Evolutionary conservation across 2,113 vertebrate genomes (phyloP), one percentile per base, ranked within the genome.

Genomic region (Macaca mulatta): DNA sequence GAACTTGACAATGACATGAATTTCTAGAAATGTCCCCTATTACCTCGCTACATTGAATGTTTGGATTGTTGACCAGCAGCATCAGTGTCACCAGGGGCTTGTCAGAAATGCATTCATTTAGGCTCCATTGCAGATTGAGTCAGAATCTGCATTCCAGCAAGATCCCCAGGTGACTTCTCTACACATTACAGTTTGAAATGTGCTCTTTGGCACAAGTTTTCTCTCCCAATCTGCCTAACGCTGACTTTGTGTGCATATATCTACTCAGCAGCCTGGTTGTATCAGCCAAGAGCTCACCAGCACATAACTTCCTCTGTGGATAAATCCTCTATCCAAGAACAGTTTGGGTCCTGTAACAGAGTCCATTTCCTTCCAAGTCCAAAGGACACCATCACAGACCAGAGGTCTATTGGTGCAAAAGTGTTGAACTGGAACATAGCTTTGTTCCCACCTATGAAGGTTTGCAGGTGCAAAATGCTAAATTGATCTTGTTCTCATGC

Each of bases 11-110:
- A 40, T 35, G 45, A 38, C 40, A 14, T 35, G 50, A 12, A 74
- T 48, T 92, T 97, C 82, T 78, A 69, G 61, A 86, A 89, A 67
- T 5, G 30, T 69, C 57, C 50, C 78, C 48, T 25, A 12, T 27
- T 2, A 43, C n/a, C 59, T 91, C 8, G 7, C 43, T 50, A 2
- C 32, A 50, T 11, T 61, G 12, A 27, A 7, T 69, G 43, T 70
- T 55, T 64, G 5, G 13, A 85, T 5, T 11, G 30, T 9, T 17
- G 57, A 20, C 7, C 70, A 70, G 13, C 27, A 30, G 8, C 4
- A 27, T 23, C 40, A 43, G 38, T 12, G 3, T n/a, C 50, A 25
- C 38, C 38, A 10, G 32, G n/a, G 61, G 13, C 72, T 52, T n/a
- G 67, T 50, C 59, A 78, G 55, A 61, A 78, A 45, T 2, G 1